Base-by-base conservation (phyloP, 1,140 invertebrate species). In the Drosophila willistoni region DNA sequence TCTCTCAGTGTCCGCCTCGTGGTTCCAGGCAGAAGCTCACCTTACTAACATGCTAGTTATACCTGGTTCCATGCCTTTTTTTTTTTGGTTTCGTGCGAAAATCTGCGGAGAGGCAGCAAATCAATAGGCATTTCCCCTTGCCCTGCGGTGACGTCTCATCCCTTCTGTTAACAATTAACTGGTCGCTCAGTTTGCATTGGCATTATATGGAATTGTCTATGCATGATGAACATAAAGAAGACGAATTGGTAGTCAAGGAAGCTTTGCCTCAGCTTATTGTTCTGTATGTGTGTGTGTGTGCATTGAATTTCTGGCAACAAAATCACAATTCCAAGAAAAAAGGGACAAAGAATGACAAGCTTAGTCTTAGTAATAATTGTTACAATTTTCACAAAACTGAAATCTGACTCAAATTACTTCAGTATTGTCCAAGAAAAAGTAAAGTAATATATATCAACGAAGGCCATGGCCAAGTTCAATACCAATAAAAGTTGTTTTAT, bases 321-420 rank as follows among this genome's bases (percentile, higher is more conserved):
- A 51, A 22, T 9, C 44, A 12, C 3, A 51, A 51, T 51, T 51
- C 44, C 19, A 12, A 19, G 17, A 51, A 51, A 51, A 22, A 51
- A 42, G 7, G 44, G 19, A 51, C 17, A 19, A 29, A 22, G 44
- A 68, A 75, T 75, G 64, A 55, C 68, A 63, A 75, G 64, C 73
- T 68, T 68, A 57, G 61, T 56, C 75, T 75, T 74, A 51, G 75
- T 68, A 68, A 75, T 75, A 75, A 75, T 75, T 75, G 73, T 51
- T 56, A 62, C 73, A 75, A 73, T 75, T 75, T 75, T 68, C 34
- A 19, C 44, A 51, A 29, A 22, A 10, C 44, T 51, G 44, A 51
- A 51, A 22, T 22, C 44, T 51, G 44, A 51, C 9, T 51, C 44
- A 22, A 51, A 51, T 51, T 51, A 51, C 44, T 39, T 13, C 17